phyloP scores from a whole-genome alignment of 1,140 invertebrate species.

The Drosophila pallidifrons region DNA sequence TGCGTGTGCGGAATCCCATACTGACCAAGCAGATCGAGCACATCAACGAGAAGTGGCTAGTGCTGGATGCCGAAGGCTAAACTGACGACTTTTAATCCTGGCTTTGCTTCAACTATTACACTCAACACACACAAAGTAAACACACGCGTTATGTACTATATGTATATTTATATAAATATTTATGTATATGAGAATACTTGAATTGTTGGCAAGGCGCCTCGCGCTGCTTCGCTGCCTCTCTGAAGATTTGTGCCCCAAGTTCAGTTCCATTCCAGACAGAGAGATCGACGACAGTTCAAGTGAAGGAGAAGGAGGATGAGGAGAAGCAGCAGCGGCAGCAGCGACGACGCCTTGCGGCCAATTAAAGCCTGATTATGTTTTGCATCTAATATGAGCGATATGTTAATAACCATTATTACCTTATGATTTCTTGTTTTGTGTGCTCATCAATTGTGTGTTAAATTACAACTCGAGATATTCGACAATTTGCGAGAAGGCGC shows the following conservation, averaged over 20 bases:
- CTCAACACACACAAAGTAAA: constrained; percentile 53
- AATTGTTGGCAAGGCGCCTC: constrained; percentile 56
- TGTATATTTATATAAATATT: constrained; percentile 61
- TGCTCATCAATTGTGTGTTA: constrained; percentile 35
- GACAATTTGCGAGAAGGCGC: constrained; percentile 73
- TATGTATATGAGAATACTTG: constrained; percentile 64
- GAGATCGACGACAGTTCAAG: constrained; percentile 24
- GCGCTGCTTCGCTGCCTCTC: constrained; percentile 29
- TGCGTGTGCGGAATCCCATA: constrained; percentile 96
- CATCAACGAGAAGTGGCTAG: constrained; percentile 96
- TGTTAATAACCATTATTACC: constrained; percentile 45
- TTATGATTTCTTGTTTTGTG: too few species aligned
- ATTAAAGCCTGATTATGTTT: constrained; percentile 75
- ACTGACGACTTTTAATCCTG: constrained; percentile 13
- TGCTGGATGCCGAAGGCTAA: constrained; percentile 87
- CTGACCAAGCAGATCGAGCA: constrained; percentile 95
- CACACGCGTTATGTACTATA: constrained; percentile 63
- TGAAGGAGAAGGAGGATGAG: constrained; percentile 1
- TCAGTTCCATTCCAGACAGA: constrained; percentile 67
- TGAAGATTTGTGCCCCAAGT: constrained; percentile 60
- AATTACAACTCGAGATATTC: constrained; percentile 80
- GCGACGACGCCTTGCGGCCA: constrained; percentile 47
- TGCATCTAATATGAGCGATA: constrained; percentile 58
- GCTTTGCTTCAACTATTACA: constrained; percentile 43
- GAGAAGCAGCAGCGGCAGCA: constrained; percentile 26